These are phyloP conservation scores for Halyomorpha halys DNA, from an alignment of 1,140 invertebrate species.

Conservation along the genomic window DNA sequence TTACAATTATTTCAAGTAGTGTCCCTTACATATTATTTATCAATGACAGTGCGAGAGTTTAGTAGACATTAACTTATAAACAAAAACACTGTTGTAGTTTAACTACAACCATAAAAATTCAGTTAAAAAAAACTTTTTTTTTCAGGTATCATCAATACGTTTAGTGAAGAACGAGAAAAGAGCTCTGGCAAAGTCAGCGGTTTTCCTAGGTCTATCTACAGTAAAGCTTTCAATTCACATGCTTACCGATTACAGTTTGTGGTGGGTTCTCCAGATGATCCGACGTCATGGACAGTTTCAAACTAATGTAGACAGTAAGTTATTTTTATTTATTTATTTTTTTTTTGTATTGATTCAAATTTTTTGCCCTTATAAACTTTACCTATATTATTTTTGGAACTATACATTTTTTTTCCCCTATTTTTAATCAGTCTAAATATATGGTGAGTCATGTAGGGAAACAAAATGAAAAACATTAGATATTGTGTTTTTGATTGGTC, in stretches of 20 bases:
- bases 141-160: slow-evolving; percentile 45
- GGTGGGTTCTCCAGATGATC: slow-evolving; percentile 57
- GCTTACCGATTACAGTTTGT: slow-evolving; percentile 60
- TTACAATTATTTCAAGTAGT: no score
- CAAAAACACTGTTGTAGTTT: background rate
- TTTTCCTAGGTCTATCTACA: slow-evolving; percentile 49
- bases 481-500: no score
- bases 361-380: no score
- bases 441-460: no score
- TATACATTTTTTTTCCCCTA: no score
- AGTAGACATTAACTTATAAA: background rate
- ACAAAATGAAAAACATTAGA: no score
- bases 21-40: no score
- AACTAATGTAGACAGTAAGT: slow-evolving; percentile 8
- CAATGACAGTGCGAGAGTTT: background rate
- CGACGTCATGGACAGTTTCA: slow-evolving; percentile 47
- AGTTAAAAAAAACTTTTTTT: background rate
- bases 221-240: slow-evolving; percentile 59
- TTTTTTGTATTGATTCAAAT: no score
- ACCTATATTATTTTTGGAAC: no score
- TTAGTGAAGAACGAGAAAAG: slow-evolving; percentile 49
- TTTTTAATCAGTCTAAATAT: no score
- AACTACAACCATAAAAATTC: background rate
- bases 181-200: slow-evolving; percentile 45
- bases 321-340: background rate